Evolutionary conservation across 2,888 invertebrate species (phyloP).

Genomic region (Tenthredo amoena): DNA sequence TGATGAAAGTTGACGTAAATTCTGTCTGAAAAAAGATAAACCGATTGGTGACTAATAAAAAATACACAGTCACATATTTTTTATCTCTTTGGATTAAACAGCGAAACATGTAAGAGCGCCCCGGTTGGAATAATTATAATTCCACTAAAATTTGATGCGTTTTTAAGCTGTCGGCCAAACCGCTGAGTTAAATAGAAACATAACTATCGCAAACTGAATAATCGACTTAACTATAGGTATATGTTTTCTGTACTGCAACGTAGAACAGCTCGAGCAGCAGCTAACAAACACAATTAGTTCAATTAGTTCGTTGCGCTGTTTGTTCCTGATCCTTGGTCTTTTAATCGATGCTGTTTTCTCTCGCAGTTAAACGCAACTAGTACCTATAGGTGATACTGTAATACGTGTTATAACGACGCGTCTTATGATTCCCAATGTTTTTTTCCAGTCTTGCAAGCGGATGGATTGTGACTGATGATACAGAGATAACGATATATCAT

Average conservation of each 20-base stretch:
- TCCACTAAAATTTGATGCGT: no score
- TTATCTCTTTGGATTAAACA: no score
- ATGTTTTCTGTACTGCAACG: conserved; percentile 23
- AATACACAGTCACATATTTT: not conserved
- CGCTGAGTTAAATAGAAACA: not conserved
- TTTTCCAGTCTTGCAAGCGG: not conserved
- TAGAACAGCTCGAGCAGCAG: conserved; percentile 29
- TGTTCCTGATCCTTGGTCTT: conserved; percentile 61
- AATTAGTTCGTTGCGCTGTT: conserved; percentile 67
- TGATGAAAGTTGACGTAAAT: not conserved
- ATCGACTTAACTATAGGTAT: not conserved
- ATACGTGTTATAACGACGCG: not conserved
- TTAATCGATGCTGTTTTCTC: conserved; percentile 46
- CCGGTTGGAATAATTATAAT: no score
- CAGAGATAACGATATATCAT: no score
- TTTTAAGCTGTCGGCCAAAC: no score
- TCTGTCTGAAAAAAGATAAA: not conserved
- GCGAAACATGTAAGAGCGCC: no score
- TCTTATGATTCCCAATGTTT: not conserved
- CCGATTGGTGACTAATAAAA: not conserved
- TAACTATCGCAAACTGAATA: conserved; percentile 1
- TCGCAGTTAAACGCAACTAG: not conserved
- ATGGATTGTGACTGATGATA: no score
- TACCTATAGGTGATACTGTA: not conserved
- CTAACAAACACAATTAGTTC: conserved; percentile 71